phyloP scores from a whole-genome alignment of 1,140 invertebrate genomes.

The Doryteuthis pealeii region DNA sequence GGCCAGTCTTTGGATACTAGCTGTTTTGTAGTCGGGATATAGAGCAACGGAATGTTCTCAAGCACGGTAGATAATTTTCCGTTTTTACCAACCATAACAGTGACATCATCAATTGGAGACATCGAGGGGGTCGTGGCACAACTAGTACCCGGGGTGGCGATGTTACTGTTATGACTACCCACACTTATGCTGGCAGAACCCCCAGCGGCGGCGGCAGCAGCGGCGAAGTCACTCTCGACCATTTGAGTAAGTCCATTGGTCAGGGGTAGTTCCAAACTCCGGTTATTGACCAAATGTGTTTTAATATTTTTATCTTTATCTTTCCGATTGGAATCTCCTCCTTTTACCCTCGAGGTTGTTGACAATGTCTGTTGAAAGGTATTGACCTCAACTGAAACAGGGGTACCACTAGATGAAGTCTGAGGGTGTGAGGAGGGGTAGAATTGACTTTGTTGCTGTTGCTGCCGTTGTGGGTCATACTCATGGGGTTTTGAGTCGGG shows the following conservation, averaged over 20 bases:
- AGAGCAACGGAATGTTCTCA: slow-evolving; percentile 50
- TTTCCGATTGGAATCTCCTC: neutral
- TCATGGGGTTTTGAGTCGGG: no score
- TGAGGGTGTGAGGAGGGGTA: no score
- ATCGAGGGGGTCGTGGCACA: neutral
- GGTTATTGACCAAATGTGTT: neutral
- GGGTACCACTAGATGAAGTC: no score
- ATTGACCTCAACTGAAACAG: no score
- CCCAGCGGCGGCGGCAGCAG: neutral
- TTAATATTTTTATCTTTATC: neutral
- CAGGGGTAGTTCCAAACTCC: neutral
- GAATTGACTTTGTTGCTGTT: no score
- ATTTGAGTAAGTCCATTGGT: neutral
- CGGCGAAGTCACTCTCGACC: neutral
- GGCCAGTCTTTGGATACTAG: slow-evolving; percentile 27
- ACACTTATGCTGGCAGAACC: neutral
- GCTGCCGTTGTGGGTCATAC: no score
- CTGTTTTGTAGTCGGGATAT: slow-evolving; percentile 53
- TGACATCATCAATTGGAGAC: slow-evolving; percentile 33
- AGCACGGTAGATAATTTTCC: slow-evolving; percentile 49
- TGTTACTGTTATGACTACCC: neutral
- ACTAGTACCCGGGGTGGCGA: neutral
- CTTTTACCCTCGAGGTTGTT: no score
- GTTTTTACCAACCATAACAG: slow-evolving; percentile 38
- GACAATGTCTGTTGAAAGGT: no score